These are phyloP conservation scores for Rhysida immarginata DNA, from an alignment of 1,140 invertebrate species.

Conservation along the genomic window DNA sequence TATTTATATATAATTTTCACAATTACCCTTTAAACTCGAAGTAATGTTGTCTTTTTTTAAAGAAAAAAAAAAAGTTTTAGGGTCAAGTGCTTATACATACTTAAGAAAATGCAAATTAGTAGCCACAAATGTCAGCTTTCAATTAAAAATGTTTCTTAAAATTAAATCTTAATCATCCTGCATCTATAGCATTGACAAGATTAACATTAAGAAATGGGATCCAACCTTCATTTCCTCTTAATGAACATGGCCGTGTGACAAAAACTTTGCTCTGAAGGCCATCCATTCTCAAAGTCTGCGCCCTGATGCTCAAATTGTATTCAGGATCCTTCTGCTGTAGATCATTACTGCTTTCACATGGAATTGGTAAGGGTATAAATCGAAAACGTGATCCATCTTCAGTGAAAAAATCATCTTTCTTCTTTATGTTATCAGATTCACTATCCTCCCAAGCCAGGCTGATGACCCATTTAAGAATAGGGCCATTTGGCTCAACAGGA, in stretches of 20 bases:
- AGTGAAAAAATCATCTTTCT: not conserved
- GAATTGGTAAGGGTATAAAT: not conserved
- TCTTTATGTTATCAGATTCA: not conserved
- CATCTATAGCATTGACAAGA: too few species aligned
- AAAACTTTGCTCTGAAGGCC: not conserved
- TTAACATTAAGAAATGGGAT: too few species aligned
- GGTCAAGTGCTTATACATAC: too few species aligned
- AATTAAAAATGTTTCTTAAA: too few species aligned
- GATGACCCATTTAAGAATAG: constrained; percentile 9
- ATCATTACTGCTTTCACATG: not conserved
- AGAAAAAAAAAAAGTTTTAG: too few species aligned
- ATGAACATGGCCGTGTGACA: not conserved
- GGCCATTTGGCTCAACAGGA: constrained; percentile 45
- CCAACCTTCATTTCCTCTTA: not conserved
- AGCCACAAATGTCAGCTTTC: too few species aligned
- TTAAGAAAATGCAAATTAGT: too few species aligned
- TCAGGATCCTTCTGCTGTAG: not conserved
- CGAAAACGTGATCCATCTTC: not conserved
- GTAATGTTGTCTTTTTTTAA: too few species aligned
- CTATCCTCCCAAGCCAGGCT: not conserved
- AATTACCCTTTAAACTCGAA: too few species aligned
- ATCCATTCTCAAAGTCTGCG: not conserved
- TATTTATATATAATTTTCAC: too few species aligned
- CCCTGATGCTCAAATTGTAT: not conserved
- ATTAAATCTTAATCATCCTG: too few species aligned